Evolutionary conservation across 2,113 vertebrate species (phyloP), one percentile per base, ranked within the genome.

Genomic region (Lota lota): DNA sequence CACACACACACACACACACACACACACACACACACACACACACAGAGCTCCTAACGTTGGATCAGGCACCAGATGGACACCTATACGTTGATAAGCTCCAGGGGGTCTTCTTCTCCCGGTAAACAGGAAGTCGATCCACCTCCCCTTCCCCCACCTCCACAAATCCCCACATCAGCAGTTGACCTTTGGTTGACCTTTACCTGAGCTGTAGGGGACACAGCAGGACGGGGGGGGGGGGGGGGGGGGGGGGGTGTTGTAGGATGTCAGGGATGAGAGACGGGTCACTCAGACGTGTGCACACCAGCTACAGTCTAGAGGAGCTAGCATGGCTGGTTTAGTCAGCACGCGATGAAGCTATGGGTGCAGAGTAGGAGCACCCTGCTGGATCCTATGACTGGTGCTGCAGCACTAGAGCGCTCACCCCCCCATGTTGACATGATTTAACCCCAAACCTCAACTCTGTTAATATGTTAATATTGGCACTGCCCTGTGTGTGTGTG

Each of bases 271-370:
- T 79, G 66, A 84, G 71, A 69, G 77, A 17, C 1, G 72, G 79
- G 82, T 79, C 86, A 87, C 81, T 79, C 86, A 87, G 77, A 79
- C 64, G 6, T 73, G 57, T 72, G 77, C 73, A 73, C 69, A 63
- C 22, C 61, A 4, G 62, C 67, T 53, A 2, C 2, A 33, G 16
- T 11, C 51, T 3, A 53, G 51, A 17, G 51, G 12, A 2, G 51
- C 28, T 33, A 40, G 36, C 36, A 54, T 1, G 36, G 36, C 6
- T 40, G 1, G 3, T 40, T 10, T 6, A 40, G 36, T 40, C 36
- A 3, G 36, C 6, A 3, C 11, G 36, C 6, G 24, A 24, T 24
- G 36, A 40, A 10, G 36, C 3, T 40, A 10, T 1, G 36, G 36
- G 36, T 40, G 36, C 6, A 40, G 6, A 10, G 36, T 33, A 33